phyloP scores from a whole-genome alignment of 1,140 invertebrate genomes.

The Drosophila varians region DNA sequence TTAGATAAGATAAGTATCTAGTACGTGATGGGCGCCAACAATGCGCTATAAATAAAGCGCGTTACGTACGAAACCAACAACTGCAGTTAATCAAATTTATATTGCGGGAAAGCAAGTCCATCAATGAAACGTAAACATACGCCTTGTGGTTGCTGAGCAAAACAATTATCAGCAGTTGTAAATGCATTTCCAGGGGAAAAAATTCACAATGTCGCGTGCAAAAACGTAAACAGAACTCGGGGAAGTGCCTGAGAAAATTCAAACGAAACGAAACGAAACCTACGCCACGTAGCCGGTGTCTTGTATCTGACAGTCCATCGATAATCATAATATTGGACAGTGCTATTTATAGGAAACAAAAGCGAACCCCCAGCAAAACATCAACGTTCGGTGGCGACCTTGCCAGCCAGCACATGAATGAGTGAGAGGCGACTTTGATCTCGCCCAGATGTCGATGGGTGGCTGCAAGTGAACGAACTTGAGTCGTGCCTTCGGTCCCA shows the following conservation, averaged over 20 bases:
- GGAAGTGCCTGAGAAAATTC: conserved; percentile 12
- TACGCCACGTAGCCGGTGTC: conserved; percentile 2
- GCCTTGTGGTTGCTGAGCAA: neutral
- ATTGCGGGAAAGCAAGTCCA: conserved; percentile 13
- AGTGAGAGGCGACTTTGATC: conserved; percentile 47
- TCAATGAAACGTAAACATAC: conserved; percentile 32
- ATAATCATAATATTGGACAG: conserved; percentile 44
- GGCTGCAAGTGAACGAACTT: conserved; percentile 37
- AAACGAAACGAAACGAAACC: neutral
- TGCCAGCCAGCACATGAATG: conserved; percentile 15
- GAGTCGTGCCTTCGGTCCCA: conserved; percentile 20
- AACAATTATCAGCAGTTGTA: conserved; percentile 28
- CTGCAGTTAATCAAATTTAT: conserved; percentile 29
- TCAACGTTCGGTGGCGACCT: conserved; percentile 38
- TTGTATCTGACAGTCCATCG: conserved; percentile 20
- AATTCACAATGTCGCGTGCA: conserved; percentile 32
- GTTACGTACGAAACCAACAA: conserved; percentile 14
- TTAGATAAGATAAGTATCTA: conserved; percentile 13
- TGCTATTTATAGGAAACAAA: conserved; percentile 41
- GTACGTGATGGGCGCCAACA: conserved; percentile 13
- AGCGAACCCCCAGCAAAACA: conserved; percentile 30
- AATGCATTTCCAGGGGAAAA: conserved; percentile 12
- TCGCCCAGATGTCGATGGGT: conserved; percentile 17
- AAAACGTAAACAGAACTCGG: conserved; percentile 18
- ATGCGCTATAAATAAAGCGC: conserved; percentile 20